Evolutionary conservation across 2,888 invertebrate genomes (phyloP).

Genomic region (Philereme transversata): DNA sequence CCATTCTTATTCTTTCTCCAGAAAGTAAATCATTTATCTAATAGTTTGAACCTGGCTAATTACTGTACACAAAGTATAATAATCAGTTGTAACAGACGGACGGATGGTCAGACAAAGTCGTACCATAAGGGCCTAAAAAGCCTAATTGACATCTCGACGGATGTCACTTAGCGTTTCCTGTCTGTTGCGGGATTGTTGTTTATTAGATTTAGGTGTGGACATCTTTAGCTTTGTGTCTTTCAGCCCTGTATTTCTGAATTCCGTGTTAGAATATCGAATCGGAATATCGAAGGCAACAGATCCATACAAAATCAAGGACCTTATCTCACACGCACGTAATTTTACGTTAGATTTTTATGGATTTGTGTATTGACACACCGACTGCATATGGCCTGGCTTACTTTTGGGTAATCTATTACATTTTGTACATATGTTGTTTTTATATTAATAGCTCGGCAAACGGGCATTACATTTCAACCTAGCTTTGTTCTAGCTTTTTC

Average conservation of each 20-base stretch:
- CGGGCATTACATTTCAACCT: no score
- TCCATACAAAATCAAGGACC: no score
- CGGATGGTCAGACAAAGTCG: no score
- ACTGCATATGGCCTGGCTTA: neutral
- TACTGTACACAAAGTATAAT: constrained; percentile 10
- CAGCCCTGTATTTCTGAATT: neutral
- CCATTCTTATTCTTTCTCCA: neutral
- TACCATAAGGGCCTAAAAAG: constrained; percentile 26
- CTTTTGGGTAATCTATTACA: constrained; percentile 30
- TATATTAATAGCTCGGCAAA: neutral
- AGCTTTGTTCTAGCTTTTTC: no score
- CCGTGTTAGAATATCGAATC: no score
- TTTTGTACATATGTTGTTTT: constrained; percentile 17
- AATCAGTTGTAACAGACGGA: no score
- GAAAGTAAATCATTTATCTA: neutral
- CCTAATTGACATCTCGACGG: constrained; percentile 64
- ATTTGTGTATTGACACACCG: no score
- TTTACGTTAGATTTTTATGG: no score
- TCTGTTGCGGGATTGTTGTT: constrained; percentile 45
- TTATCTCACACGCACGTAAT: no score
- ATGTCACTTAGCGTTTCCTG: constrained; percentile 59
- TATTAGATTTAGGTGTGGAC: constrained; percentile 50
- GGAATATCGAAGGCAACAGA: no score
- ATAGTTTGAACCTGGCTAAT: constrained; percentile 4
- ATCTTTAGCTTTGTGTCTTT: constrained; percentile 38